These are phyloP conservation scores for Ernsta delagoae DNA, from an alignment of 2,888 invertebrate genomes.

Conservation along the genomic window DNA sequence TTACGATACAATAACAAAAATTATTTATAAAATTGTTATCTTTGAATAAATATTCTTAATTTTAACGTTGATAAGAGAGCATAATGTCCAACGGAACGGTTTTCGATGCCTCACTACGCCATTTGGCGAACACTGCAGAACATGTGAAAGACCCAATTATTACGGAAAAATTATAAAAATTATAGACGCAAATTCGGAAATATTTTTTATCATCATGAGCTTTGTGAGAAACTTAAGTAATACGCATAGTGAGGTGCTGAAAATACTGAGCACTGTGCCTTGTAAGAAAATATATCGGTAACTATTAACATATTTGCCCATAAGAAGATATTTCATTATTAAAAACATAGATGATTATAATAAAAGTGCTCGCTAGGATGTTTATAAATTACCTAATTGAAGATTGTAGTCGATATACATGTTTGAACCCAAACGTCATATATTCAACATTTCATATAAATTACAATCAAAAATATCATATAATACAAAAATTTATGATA, in stretches of 20 bases:
- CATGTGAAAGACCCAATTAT: too few species aligned
- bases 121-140: too few species aligned
- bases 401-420: conserved; percentile 7
- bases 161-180: too few species aligned
- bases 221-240: not conserved
- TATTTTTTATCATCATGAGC: not conserved
- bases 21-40: conserved; percentile 66
- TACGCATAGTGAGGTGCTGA: conserved; percentile 39
- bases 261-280: conserved; percentile 20
- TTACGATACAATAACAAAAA: conserved; percentile 73
- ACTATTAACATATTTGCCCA: conserved; percentile 25
- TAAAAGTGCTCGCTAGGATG: not conserved
- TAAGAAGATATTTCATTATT: conserved; percentile 9
- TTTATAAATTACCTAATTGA: not conserved
- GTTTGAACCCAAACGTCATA: conserved; percentile 16
- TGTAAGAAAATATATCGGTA: conserved; percentile 26
- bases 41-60: conserved; percentile 81
- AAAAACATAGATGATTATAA: not conserved
- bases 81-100: conserved; percentile 52
- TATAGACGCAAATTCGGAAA: not conserved
- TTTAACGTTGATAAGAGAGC: conserved; percentile 72
- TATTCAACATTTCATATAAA: conserved; percentile 15
- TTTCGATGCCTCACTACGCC: conserved; percentile 35
- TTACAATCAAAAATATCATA: conserved; percentile 12
- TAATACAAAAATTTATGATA: conserved; percentile 14